Evolutionary conservation across 2,113 vertebrate species (phyloP), one percentile per base, ranked within the genome.

Genomic region (Callionymus lyra): DNA sequence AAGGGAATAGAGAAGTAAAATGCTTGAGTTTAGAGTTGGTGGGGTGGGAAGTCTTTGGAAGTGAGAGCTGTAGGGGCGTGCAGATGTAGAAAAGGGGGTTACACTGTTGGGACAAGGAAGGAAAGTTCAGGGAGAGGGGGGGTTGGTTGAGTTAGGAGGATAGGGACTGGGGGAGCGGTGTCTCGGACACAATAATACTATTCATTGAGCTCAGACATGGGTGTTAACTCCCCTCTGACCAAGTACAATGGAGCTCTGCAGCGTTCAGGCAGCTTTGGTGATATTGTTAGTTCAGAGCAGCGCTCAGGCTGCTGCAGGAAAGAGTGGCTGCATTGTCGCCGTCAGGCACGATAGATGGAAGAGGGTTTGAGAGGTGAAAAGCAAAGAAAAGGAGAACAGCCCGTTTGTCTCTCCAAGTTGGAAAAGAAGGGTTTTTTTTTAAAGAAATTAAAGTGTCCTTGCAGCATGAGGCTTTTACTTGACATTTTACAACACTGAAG

Each of bases 181-280:
- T 83, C 84, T 87, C 85, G 86, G 87, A 85, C 87, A 90, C 87
- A 89, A 89, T 86, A 88, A 83, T 87, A 76, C 84, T 86, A 87
- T 87, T 87, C 86, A 87, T 82, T 68, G 86, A 82, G 83, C 82
- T 78, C 63, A 84, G 73, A 86, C 72, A 87, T 70, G 85, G 86
- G 83, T 88, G 85, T 87, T 84, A 87, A 86, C 82, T 81, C 82
- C 82, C 84, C 82, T 84, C 83, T 84, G 82, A 79, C 86, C 72
- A 78, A 77, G 82, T 86, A 90, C 89, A 90, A 90, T 87, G 77
- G 80, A 77, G 77, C 80, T 77, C 70, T 72, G 78, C 65, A 72
- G 80, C 82, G 75, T 80, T 76, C 68, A 84, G 83, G 82, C 82
- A 82, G 83, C 79, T 84, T 82, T 68, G 79, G 67, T 82, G 62